Percentiles rank a stretch among this genome's conserved stretches.
These are phyloP conservation scores for Crepidodera aurea DNA, from an alignment of 2,888 invertebrate genomes.

Conservation along the genomic window DNA sequence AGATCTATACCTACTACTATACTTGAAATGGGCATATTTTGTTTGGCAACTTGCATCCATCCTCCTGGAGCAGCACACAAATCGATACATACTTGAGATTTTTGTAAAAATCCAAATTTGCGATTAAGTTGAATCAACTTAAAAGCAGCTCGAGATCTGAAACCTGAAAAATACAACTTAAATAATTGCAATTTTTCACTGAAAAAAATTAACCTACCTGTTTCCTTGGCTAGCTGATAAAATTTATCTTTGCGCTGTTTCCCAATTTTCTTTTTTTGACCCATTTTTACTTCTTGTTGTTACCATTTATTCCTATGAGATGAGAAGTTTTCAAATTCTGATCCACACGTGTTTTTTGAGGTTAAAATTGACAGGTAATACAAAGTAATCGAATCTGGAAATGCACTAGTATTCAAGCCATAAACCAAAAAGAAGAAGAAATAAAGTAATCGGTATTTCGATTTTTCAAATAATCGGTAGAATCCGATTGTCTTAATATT, in stretches of 20 bases:
- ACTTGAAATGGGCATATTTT: slow-evolving; percentile 97
- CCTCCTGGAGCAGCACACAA: slow-evolving; percentile 99
- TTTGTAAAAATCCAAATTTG: slow-evolving; percentile 96
- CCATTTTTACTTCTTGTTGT: slow-evolving; percentile 68
- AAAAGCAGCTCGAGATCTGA: slow-evolving; percentile 97
- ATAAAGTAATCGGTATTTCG: too few species aligned
- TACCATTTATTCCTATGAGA: too few species aligned
- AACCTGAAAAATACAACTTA: slow-evolving; percentile 71
- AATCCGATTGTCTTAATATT: too few species aligned
- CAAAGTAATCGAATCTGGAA: too few species aligned
- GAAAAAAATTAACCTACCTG: slow-evolving; percentile 70
- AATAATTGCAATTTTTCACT: slow-evolving; percentile 2
- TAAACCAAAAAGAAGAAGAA: too few species aligned
- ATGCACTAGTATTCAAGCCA: too few species aligned
- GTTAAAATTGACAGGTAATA: slow-evolving; percentile 11
- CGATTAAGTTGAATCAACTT: slow-evolving; percentile 97
- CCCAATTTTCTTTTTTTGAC: slow-evolving; percentile 95
- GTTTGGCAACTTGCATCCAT: slow-evolving; percentile 98
- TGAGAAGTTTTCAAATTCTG: too few species aligned
- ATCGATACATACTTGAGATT: slow-evolving; percentile 95
- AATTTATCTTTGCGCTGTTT: slow-evolving; percentile 98
- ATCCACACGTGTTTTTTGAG: slow-evolving; percentile 21
- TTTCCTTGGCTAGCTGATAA: slow-evolving; percentile 98
- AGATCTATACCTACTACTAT: slow-evolving; percentile 96
- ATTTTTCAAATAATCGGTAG: too few species aligned